phyloP scores from a whole-genome alignment of 2,888 invertebrate genomes.

The Trichopoda pennipes region DNA sequence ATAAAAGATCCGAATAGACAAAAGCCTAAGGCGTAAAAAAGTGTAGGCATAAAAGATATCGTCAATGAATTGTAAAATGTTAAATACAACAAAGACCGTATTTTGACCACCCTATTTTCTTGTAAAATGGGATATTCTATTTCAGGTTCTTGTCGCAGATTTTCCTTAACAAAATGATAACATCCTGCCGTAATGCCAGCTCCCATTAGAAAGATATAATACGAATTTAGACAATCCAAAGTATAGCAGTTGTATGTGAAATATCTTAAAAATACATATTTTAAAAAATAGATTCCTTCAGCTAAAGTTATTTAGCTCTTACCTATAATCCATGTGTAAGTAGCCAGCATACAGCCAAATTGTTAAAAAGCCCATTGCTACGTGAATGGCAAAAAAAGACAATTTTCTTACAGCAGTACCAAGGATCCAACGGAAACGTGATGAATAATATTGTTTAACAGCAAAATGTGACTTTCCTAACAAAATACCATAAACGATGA shows the following conservation, averaged over 20 bases:
- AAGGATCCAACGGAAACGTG: constrained; percentile 85
- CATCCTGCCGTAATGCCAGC: constrained; percentile 87
- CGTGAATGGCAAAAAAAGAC: constrained; percentile 81
- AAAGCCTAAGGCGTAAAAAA: constrained; percentile 84
- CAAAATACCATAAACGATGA: constrained; percentile 87
- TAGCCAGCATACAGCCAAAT: constrained; percentile 87
- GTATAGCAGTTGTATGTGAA: constrained; percentile 72
- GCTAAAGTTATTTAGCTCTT: constrained; percentile 79
- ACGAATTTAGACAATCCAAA: constrained; percentile 84
- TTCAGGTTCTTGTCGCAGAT: constrained; percentile 74
- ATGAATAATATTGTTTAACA: constrained; percentile 84
- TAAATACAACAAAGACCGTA: constrained; percentile 83
- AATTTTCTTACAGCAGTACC: constrained; percentile 85
- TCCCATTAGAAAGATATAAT: constrained; percentile 85
- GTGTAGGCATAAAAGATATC: constrained; percentile 84
- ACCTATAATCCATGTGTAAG: constrained; percentile 83
- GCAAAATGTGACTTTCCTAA: constrained; percentile 87
- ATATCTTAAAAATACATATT: constrained; percentile 65
- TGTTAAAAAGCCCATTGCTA: constrained; percentile 85
- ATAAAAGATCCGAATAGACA: constrained; percentile 84
- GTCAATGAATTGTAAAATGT: constrained; percentile 84
- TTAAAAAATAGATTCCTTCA: not conserved
- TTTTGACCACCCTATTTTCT: constrained; percentile 86
- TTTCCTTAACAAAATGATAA: constrained; percentile 79
- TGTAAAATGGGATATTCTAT: constrained; percentile 87